Conservation (phyloP, 2,888 invertebrate species). For the Chromoteleia sp. region DNA sequence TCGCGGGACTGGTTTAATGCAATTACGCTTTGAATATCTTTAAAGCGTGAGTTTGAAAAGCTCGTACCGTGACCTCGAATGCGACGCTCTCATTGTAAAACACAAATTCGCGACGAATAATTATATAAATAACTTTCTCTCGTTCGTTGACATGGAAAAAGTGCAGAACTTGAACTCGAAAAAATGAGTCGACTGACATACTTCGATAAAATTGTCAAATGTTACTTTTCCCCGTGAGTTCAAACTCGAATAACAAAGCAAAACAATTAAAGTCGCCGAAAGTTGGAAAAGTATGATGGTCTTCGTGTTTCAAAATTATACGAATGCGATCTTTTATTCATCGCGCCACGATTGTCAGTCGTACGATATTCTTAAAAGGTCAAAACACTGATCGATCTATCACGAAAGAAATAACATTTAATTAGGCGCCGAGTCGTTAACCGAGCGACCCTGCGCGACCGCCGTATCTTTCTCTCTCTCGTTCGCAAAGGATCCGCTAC, state of each 20-base stretch:
- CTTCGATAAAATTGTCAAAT: slow-evolving; percentile 68
- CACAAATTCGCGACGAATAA: slow-evolving; percentile 27
- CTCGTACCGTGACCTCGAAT: slow-evolving; percentile 24
- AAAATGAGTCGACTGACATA: slow-evolving; percentile 34
- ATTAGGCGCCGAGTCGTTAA: slow-evolving; percentile 74
- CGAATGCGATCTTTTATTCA: slow-evolving; percentile 1
- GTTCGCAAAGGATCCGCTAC: slow-evolving; percentile 64
- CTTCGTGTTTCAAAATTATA: too few relatives aligned
- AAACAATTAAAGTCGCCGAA: too few relatives aligned
- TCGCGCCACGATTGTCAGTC: slow-evolving; percentile 49
- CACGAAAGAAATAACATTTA: slow-evolving; percentile 73
- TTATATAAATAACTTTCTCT: slow-evolving; percentile 54
- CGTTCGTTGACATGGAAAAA: slow-evolving; percentile 61
- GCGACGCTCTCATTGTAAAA: slow-evolving; percentile 21
- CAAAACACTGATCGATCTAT: slow-evolving; percentile 74
- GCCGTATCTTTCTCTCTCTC: slow-evolving; percentile 70
- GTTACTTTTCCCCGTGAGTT: too few relatives aligned
- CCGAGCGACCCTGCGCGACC: slow-evolving; percentile 71
- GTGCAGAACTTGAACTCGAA: slow-evolving; percentile 5
- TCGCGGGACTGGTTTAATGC: slow-evolving; percentile 7
- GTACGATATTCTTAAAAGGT: slow-evolving; percentile 64
- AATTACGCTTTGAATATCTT: slow-evolving; percentile 37
- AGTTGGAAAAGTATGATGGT: too few relatives aligned
- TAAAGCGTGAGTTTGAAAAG: slow-evolving; percentile 36
- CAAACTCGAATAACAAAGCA: too few relatives aligned